Percentiles rank a stretch among this genome's conserved stretches.
phyloP scores from a whole-genome alignment of 2,888 invertebrate genomes.

The Platerodrilus igneus region DNA sequence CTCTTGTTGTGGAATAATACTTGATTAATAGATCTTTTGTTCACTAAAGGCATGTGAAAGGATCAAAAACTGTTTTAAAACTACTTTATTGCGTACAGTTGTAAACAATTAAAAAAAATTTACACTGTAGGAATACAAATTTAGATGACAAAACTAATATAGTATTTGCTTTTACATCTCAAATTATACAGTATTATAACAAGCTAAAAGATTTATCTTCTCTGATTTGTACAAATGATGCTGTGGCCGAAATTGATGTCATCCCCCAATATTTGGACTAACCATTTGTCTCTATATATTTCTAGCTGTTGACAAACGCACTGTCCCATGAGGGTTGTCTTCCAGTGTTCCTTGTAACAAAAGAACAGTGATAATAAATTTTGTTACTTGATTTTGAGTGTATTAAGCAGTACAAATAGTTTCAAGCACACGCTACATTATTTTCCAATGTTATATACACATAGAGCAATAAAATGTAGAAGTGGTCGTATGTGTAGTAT shows the following conservation, averaged over 20 bases:
- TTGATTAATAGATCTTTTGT: too few species aligned
- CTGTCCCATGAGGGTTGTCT: slow-evolving; percentile 21
- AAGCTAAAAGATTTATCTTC: too few species aligned
- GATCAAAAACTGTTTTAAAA: too few species aligned
- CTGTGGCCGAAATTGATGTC: slow-evolving; percentile 23
- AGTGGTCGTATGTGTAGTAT: slow-evolving; percentile 32
- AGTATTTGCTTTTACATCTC: too few species aligned
- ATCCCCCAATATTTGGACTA: slow-evolving; percentile 26
- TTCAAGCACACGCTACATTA: background rate
- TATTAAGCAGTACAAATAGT: background rate
- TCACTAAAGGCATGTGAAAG: too few species aligned
- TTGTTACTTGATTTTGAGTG: slow-evolving; percentile 6
- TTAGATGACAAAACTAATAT: too few species aligned
- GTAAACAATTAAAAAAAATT: too few species aligned
- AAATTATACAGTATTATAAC: too few species aligned
- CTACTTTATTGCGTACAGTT: too few species aligned
- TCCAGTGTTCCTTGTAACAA: slow-evolving; percentile 16
- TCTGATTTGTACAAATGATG: slow-evolving; percentile 26
- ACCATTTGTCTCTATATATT: slow-evolving; percentile 33
- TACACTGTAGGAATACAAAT: too few species aligned
- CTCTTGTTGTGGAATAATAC: too few species aligned
- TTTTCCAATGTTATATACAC: background rate
- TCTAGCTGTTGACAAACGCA: slow-evolving; percentile 28
- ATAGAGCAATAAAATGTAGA: slow-evolving; percentile 1
- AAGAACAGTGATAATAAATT: slow-evolving; percentile 13